A percentile compares a stretch with the other conserved stretches of the same genome.
Conservation (phyloP, 2,888 invertebrate species). For the Drosophila rubida region DNA sequence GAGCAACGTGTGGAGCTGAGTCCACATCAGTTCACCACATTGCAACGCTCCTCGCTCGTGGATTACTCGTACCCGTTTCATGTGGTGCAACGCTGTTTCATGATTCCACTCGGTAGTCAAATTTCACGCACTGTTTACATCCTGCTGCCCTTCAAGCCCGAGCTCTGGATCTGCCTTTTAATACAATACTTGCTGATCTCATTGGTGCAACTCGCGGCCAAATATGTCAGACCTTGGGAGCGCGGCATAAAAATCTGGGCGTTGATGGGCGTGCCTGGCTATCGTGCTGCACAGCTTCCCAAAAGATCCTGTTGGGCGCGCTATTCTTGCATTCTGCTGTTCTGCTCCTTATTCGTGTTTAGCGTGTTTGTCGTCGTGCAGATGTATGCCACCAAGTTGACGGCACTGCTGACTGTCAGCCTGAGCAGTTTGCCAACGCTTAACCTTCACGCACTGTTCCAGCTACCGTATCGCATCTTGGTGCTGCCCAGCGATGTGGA, state of each 20-base stretch:
- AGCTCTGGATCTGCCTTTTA: constrained; percentile 45
- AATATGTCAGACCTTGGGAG: not conserved
- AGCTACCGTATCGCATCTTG: constrained; percentile 44
- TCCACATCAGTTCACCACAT: constrained; percentile 62
- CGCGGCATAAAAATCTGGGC: constrained; percentile 24
- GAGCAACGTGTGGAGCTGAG: constrained; percentile 51
- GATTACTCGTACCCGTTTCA: constrained; percentile 68
- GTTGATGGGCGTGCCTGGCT: constrained; percentile 53
- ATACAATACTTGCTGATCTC: not conserved
- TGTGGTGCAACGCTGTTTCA: constrained; percentile 59
- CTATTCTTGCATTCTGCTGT: constrained; percentile 4
- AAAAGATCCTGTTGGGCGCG: not conserved
- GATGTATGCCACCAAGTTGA: constrained; percentile 55
- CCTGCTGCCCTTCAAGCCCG: constrained; percentile 48
- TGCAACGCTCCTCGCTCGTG: constrained; percentile 29
- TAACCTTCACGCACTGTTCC: constrained; percentile 38
- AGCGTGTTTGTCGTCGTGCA: constrained; percentile 41
- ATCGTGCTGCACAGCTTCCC: not conserved
- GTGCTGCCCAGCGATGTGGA: constrained; percentile 40
- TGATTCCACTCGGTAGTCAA: constrained; percentile 52
- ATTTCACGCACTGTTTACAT: constrained; percentile 51
- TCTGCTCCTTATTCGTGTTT: constrained; percentile 20
- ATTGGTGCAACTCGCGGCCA: constrained; percentile 15
- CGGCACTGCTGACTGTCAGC: constrained; percentile 48
- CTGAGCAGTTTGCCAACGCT: not conserved